These are phyloP conservation scores for Oryzias melastigma DNA, from an alignment of 2,113 vertebrate species.

Conservation along the genomic window DNA sequence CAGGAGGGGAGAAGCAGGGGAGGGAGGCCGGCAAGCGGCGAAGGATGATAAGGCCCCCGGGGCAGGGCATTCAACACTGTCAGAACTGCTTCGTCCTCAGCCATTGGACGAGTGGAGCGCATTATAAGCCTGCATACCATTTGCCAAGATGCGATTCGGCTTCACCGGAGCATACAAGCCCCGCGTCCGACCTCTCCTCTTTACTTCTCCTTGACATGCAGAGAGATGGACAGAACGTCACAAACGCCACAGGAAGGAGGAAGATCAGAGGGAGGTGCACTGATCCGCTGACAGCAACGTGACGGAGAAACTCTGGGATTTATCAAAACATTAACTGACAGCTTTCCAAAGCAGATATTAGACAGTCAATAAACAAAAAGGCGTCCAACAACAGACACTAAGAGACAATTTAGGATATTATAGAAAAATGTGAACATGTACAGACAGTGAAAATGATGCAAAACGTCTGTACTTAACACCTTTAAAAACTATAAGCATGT, in stretches of 20 bases:
- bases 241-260: constrained; percentile 21
- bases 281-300: neutral
- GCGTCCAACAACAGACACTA: too few relatives aligned
- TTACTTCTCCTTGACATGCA: constrained; percentile 46
- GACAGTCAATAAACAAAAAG: neutral
- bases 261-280: constrained; percentile 19
- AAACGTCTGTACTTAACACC: too few relatives aligned
- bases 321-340: neutral
- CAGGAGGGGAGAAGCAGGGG: constrained; percentile 62
- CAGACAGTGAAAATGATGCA: too few relatives aligned
- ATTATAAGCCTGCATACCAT: constrained; percentile 72
- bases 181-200: constrained; percentile 58
- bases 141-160: constrained; percentile 64
- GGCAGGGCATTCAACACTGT: constrained; percentile 76
- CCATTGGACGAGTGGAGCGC: constrained; percentile 72
- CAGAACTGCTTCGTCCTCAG: constrained; percentile 72
- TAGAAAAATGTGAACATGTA: too few relatives aligned
- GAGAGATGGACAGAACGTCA: constrained; percentile 49
- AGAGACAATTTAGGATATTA: too few relatives aligned
- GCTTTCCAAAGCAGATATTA: neutral
- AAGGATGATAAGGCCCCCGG: constrained; percentile 73
- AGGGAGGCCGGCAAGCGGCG: constrained; percentile 64
- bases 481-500: too few relatives aligned
- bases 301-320: neutral
- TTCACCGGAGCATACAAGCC: constrained; percentile 65